A percentile compares a stretch with the other conserved stretches of the same genome.
phyloP scores from a whole-genome alignment of 2,888 invertebrate genomes.

The Drosophila borborema region DNA sequence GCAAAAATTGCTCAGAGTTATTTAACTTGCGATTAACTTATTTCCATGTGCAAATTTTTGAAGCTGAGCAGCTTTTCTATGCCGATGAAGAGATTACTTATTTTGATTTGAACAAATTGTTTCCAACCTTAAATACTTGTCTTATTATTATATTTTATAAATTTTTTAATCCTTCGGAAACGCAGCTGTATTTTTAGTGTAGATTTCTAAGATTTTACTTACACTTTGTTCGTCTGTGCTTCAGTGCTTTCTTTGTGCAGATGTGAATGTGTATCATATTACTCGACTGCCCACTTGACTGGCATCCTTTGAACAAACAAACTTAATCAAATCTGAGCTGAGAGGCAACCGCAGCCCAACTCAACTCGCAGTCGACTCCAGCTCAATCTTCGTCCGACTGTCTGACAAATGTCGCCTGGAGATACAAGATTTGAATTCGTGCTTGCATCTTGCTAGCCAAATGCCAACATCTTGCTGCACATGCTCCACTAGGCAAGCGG shows the following conservation, averaged over 20 bases:
- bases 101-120: neutral
- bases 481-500: slow-evolving; percentile 40
- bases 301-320: slow-evolving; percentile 43
- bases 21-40: slow-evolving; percentile 65
- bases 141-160: neutral
- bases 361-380: slow-evolving; percentile 31
- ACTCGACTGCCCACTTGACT: slow-evolving; percentile 28
- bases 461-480: slow-evolving; percentile 44
- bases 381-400: slow-evolving; percentile 20
- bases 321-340: slow-evolving; percentile 69
- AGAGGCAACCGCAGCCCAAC: slow-evolving; percentile 65
- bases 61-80: slow-evolving; percentile 3
- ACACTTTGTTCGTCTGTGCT: neutral
- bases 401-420: slow-evolving; percentile 71
- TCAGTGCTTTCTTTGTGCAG: neutral
- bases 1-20: slow-evolving; percentile 48
- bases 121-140: neutral
- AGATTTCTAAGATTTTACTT: neutral
- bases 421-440: slow-evolving; percentile 42
- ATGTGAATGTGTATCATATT: slow-evolving; percentile 40
- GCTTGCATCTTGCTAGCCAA: slow-evolving; percentile 54
- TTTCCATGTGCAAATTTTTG: slow-evolving; percentile 41
- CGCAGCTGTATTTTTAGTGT: neutral
- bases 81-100: slow-evolving; percentile 2
- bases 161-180: too few species aligned